phyloP scores from a whole-genome alignment of 2,113 vertebrate genomes.

The Canis aureus region DNA sequence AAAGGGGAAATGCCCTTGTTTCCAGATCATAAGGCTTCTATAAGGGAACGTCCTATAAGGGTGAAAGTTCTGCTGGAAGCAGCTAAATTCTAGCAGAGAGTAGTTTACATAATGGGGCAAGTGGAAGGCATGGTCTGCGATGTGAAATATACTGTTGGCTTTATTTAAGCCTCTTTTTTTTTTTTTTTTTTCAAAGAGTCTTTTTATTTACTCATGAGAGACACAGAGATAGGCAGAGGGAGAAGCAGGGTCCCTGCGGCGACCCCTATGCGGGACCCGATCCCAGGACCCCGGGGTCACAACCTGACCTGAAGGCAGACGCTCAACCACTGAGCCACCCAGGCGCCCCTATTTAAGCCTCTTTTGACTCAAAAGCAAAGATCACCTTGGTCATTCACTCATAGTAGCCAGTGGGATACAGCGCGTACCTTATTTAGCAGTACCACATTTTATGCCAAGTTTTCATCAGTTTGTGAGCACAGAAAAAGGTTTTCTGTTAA shows the following conservation, averaged over 20 bases:
- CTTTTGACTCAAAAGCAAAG: background rate
- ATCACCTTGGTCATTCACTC: background rate
- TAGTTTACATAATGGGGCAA: background rate
- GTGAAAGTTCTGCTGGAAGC: background rate
- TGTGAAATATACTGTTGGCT: background rate
- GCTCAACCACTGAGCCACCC: no score
- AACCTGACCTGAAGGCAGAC: no score
- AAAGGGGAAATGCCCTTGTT: background rate
- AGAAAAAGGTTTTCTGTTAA: conserved; percentile 52
- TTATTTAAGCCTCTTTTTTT: background rate
- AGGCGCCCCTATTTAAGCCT: background rate
- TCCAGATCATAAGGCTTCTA: background rate
- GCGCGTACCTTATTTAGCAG: background rate
- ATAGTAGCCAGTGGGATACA: background rate
- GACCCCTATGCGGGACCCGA: no score
- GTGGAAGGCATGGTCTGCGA: background rate
- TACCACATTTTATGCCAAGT: conserved; percentile 24
- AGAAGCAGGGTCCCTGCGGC: no score
- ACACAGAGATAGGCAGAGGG: no score
- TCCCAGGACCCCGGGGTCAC: no score
- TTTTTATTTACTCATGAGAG: no score
- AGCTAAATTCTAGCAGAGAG: background rate
- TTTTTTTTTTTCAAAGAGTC: no score
- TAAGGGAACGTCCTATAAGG: background rate
- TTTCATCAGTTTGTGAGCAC: conserved; percentile 19